A percentile compares a stretch with the other conserved stretches of the same genome.
phyloP scores from a whole-genome alignment of 2,888 invertebrate genomes.

The Troilus luridus region DNA sequence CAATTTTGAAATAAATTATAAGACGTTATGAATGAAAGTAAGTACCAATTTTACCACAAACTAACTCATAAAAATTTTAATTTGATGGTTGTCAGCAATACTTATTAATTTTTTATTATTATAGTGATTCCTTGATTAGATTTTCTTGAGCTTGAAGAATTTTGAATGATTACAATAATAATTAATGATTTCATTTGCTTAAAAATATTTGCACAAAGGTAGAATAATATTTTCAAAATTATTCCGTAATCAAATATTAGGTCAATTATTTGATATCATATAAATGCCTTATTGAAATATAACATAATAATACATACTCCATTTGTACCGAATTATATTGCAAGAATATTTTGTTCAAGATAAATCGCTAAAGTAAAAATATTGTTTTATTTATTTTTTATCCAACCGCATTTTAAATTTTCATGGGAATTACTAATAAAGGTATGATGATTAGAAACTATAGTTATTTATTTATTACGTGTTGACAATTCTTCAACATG shows the following conservation, averaged over 20 bases:
- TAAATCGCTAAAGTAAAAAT: neutral
- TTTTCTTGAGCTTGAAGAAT: neutral
- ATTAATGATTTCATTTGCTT: neutral
- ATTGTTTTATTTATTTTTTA: neutral
- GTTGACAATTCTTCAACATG: no score
- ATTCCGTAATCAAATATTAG: neutral
- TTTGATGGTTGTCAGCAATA: neutral
- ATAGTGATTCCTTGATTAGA: neutral
- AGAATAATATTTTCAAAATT: neutral
- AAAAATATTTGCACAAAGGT: neutral
- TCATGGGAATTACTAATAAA: neutral
- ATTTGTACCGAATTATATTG: neutral
- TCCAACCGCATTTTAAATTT: neutral
- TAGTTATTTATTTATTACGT: no score
- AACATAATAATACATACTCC: neutral
- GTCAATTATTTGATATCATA: conserved; percentile 10
- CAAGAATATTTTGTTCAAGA: neutral
- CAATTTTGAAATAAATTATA: no score
- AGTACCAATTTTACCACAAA: neutral
- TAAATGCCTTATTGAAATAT: neutral
- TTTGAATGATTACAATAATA: neutral
- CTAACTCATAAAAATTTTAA: neutral
- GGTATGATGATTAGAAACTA: no score
- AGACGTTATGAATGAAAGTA: no score
- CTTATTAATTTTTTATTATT: neutral